These are phyloP conservation scores for Drosophila mauritiana DNA, from an alignment of 1,140 invertebrate species.

Conservation along the genomic window DNA sequence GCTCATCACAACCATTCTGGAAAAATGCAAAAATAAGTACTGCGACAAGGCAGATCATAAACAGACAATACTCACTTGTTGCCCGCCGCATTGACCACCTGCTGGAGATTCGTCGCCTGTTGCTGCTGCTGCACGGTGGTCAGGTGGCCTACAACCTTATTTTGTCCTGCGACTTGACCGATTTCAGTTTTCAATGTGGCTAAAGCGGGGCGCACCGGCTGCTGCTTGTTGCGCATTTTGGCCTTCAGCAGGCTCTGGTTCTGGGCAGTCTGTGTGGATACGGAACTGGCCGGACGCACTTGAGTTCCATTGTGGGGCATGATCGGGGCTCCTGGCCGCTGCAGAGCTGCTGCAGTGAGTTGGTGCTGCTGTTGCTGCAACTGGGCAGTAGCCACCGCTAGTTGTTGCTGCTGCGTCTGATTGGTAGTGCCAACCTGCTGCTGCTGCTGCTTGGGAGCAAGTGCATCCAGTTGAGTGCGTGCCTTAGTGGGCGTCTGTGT, in stretches of 20 bases:
- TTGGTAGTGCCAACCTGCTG: slow-evolving; percentile 24
- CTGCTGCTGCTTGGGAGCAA: slow-evolving; percentile 74
- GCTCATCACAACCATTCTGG: slow-evolving; percentile 84
- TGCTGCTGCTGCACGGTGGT: slow-evolving; percentile 60
- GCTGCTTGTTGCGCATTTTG: slow-evolving; percentile 83
- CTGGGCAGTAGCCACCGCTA: slow-evolving; percentile 59
- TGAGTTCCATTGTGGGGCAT: slow-evolving; percentile 87
- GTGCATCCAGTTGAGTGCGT: slow-evolving; percentile 68
- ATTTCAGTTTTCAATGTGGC: slow-evolving; percentile 88
- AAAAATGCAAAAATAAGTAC: not conserved
- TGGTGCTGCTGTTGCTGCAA: slow-evolving; percentile 67
- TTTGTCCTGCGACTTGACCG: slow-evolving; percentile 86
- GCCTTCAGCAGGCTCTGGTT: slow-evolving; percentile 81
- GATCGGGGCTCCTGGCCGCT: slow-evolving; percentile 84
- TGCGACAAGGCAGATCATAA: not conserved
- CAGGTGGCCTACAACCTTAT: slow-evolving; percentile 50
- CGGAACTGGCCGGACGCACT: slow-evolving; percentile 90
- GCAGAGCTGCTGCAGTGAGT: slow-evolving; percentile 52
- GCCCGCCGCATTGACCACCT: slow-evolving; percentile 78
- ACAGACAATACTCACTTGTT: slow-evolving; percentile 64
- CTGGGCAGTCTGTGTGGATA: slow-evolving; percentile 90
- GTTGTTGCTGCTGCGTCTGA: slow-evolving; percentile 54
- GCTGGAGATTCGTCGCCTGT: slow-evolving; percentile 83
- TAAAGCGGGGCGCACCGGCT: slow-evolving; percentile 87
- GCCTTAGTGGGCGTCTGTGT: slow-evolving; percentile 76